Evolutionary conservation across 2,797 vertebrate genomes (phyloP), one percentile per base, ranked within the genome.

Genomic region (Hippopotamyrus pictus): DNA sequence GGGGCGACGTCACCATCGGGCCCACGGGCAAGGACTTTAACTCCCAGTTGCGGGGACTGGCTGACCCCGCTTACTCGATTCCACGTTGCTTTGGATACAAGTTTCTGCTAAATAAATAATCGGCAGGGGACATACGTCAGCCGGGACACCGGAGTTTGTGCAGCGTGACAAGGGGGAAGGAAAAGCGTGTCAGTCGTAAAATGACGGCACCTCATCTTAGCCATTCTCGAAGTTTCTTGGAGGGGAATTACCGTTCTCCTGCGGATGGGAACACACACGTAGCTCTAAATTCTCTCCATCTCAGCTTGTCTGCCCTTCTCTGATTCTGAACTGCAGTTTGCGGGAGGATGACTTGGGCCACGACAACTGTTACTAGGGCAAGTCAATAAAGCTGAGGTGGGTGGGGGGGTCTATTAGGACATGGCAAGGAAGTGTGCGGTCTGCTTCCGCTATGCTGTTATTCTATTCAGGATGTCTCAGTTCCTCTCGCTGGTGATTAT

Each of bases 361-460:
- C 1, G 14, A 19, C 4, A 14, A 37, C 22, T 90, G 91, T 93
- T 93, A 92, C 91, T 93, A 85, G 90, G 90, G 25, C 25, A 88
- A 41, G 87, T 53, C 83, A 86, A 86, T 51, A 86, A 53, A 86
- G 8, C 22, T 19, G 22, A 14, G 14, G 25, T 1, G 1, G 50
- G 50, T 4, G 17, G 14, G 11, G 7, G 76, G 46, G 1, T 46
- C 22, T 25, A 5, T 22, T 51, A 37, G 29, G 25, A 17, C 29
- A 86, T 33, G 51, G 84, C 25, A 17, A 37, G 46, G 48, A 86
- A 37, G 29, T n/a, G 4, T 37, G 51, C 51, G 84, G 51, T 85
- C 84, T 37, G 48, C 48, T 54, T 86, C 48, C 0, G 84, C 17
- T 0, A 86, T 37, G 51, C 48, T 57, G 46, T 17, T 53, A 54